Evolutionary conservation across 2,113 vertebrate species (phyloP), one percentile per base, ranked within the genome.

Genomic region (Myrmecobius fasciatus): DNA sequence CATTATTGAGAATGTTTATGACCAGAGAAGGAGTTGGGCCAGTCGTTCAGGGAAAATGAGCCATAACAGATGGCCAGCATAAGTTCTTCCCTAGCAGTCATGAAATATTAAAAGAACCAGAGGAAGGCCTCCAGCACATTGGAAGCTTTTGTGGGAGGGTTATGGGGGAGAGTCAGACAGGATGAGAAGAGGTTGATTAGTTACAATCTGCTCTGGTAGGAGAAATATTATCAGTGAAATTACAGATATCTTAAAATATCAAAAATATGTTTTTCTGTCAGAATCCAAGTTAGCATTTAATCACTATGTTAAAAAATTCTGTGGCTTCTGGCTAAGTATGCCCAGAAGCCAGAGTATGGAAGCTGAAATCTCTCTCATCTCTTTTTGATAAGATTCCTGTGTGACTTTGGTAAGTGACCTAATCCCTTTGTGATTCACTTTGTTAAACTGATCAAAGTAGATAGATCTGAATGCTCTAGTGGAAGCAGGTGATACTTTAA

Each of bases 341-440:
- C 8, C 26, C 43, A 14, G n/a, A 92, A 67, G 83, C 2, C 56
- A 52, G 26, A 36, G 48, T 26, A 54, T 24, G 52, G 7, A 17
- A 52, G 36, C 93, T 89, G 91, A 49, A 75, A 89, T 95, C 91
- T 26, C n/a, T 95, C 91, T 26, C n/a, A 52, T 11, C 47, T 31
- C n/a, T 83, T 83, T 83, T 54, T 53, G 83, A 52, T 22, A 25
- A 91, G 0, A 0, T 3, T 91, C 36, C 36, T 43, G 8, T 89
- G 51, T 90, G 46, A 89, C 60, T 92, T 96, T 53, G 2, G 83
- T 75, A 46, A 54, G 48, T 0, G 20, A 48, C 89, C 53, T 93
- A 1, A 5, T 90, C 2, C 7, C 52, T n/a, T 28, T 91, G 26
- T 52, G 56, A 93, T 96, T 96, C 25, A 47, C 75, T 46, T 88